Evolutionary conservation across 2,113 vertebrate species (phyloP).

Genomic region (Istiophorus platypterus): DNA sequence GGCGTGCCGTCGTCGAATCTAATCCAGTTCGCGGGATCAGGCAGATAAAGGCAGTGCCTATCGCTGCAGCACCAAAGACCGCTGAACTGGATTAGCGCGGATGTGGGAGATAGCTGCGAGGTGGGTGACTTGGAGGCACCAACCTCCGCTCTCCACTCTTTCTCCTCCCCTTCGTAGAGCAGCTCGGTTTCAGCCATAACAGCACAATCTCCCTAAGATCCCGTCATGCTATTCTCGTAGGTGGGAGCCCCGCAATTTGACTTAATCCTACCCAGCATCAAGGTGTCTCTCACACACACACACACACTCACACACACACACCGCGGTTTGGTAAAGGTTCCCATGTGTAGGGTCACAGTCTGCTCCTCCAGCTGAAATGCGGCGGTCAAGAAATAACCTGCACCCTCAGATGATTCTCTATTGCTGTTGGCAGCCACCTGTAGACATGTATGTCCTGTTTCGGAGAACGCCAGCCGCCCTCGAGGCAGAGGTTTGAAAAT

Average conservation of each 20-base stretch:
- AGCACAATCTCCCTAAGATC: conserved; percentile 40
- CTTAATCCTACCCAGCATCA: conserved; percentile 43
- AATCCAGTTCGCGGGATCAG: conserved; percentile 75
- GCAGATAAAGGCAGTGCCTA: conserved; percentile 69
- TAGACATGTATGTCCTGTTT: conserved; percentile 47
- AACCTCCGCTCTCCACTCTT: conserved; percentile 14
- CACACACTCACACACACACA: no score
- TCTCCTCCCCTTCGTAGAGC: neutral
- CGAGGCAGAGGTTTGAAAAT: conserved; percentile 65
- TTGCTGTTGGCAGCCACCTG: conserved; percentile 71
- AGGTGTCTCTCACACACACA: no score
- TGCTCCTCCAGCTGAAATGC: conserved; percentile 51
- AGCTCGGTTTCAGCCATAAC: conserved; percentile 1
- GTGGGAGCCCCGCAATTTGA: conserved; percentile 45
- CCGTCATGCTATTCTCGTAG: conserved; percentile 55
- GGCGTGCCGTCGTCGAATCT: conserved; percentile 46
- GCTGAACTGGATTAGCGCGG: conserved; percentile 71
- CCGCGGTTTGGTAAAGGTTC: conserved; percentile 47
- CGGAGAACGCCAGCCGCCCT: conserved; percentile 60
- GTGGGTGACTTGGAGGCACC: conserved; percentile 38
- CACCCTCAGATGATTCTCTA: conserved; percentile 48
- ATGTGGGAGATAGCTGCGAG: conserved; percentile 59
- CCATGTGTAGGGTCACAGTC: conserved; percentile 35
- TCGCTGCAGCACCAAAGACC: conserved; percentile 59
- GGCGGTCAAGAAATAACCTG: conserved; percentile 44